These are phyloP conservation scores for Drosophila malerkotliana DNA, from an alignment of 1,140 invertebrate genomes.

Conservation along the genomic window DNA sequence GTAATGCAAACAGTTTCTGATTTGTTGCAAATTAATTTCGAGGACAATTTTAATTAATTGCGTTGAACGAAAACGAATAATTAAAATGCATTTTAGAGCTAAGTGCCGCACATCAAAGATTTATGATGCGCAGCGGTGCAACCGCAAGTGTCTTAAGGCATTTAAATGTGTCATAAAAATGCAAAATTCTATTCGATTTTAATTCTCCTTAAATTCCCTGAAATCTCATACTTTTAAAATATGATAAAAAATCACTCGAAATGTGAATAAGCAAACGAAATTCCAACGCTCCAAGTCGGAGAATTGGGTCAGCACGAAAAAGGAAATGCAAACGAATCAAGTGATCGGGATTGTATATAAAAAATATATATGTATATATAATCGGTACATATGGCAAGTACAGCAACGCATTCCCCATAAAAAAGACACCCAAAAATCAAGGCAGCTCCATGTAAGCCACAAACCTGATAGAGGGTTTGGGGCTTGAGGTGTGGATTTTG, in stretches of 20 bases:
- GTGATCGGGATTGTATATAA: slow-evolving; percentile 41
- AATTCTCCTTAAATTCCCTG: not conserved
- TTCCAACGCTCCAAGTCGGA: slow-evolving; percentile 30
- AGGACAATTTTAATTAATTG: slow-evolving; percentile 25
- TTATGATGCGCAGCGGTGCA: slow-evolving; percentile 14
- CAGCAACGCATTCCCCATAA: slow-evolving; percentile 11
- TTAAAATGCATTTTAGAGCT: slow-evolving; percentile 16
- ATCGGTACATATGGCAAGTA: not conserved
- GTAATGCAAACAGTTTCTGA: slow-evolving; percentile 24
- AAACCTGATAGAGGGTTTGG: not conserved
- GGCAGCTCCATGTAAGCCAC: slow-evolving; percentile 18
- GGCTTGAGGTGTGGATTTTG: not conserved
- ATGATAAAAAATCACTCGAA: slow-evolving; percentile 32
- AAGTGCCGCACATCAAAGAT: slow-evolving; percentile 29
- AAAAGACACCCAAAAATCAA: slow-evolving; percentile 23
- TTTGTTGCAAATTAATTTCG: slow-evolving; percentile 31
- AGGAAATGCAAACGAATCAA: slow-evolving; percentile 66
- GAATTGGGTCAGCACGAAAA: slow-evolving; percentile 71
- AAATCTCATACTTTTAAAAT: slow-evolving; percentile 17
- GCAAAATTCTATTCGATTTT: slow-evolving; percentile 41
- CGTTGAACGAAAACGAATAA: not conserved
- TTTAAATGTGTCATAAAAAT: slow-evolving; percentile 24
- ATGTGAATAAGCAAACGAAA: slow-evolving; percentile 38
- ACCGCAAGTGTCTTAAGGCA: slow-evolving; percentile 12
- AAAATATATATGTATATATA: slow-evolving; percentile 21